Base-by-base conservation (phyloP, 2,113 vertebrate genomes). In the Rhabdornis inornatus region DNA sequence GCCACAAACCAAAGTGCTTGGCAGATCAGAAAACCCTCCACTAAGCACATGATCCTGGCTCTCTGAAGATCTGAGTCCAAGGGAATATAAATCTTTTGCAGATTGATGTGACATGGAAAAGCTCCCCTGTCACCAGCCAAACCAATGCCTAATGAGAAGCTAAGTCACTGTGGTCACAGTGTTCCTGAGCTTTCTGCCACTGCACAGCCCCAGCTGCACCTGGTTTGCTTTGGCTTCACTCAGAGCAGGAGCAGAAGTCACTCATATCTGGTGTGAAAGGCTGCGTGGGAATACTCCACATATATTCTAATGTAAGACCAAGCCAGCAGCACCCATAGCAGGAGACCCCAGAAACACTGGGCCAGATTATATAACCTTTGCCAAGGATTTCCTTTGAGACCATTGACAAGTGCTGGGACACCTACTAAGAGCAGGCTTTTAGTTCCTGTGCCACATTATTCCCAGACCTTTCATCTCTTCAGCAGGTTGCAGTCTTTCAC, bases 241-340 rank as follows among this genome's bases (percentile, higher is more conserved):
- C 23, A 12, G 35, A 64, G 45, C 64, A 74, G 64, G 42, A n/a
- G 8, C 50, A 87, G 42, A 53, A 61, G 13, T 84, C 52, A 13
- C 15, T 55, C 0, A 0, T 50, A 31, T n/a, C 33, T 87, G 50
- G 9, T 74, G 44, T 56, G 24, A 53, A 86, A 83, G 40, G 63
- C 40, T 69, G 37, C 37, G 7, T 28, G 55, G 42, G 65, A 81
- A 77, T 28, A n/a, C 13, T 30, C 13, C 6, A 50, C 0, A 0
- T 35, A 10, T 28, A 31, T 21, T 70, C 39, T 55, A 59, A 27
- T 2, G 5, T 72, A 56, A 53, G 71, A 47, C 25, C 1, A 2
- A 60, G 33, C 22, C 25, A 55, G 61, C 17, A 60, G 33, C 57
- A 52, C 35, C 1, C 2, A 1, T 22, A 35, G 45, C 40, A 68